phyloP scores from a whole-genome alignment of 23 tunicate genomes.

The Trididemnum nubilum region DNA sequence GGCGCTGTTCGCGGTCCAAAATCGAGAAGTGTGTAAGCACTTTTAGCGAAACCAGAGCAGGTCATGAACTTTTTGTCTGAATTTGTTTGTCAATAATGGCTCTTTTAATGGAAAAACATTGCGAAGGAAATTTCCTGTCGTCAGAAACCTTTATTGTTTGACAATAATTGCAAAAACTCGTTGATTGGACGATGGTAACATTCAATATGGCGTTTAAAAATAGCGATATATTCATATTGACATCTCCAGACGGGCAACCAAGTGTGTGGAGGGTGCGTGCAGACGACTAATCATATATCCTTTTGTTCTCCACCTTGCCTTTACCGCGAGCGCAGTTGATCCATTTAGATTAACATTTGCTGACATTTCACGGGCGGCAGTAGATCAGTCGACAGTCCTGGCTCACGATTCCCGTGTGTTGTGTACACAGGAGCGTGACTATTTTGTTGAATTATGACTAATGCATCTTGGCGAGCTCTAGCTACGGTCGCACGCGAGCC shows the following conservation, averaged over 20 bases:
- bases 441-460: constrained; percentile 29
- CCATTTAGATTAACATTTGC: neutral
- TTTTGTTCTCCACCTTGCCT: neutral
- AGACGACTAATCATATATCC: neutral
- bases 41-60: neutral
- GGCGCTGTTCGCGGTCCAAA: neutral
- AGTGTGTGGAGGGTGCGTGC: neutral
- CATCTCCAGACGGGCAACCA: neutral
- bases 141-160: neutral
- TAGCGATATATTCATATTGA: too few relatives aligned
- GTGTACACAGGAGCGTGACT: constrained; percentile 26
- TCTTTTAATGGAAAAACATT: neutral
- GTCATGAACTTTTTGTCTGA: neutral
- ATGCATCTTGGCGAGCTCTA: constrained; percentile 33
- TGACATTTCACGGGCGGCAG: constrained; percentile 27
- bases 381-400: constrained; percentile 14
- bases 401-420: constrained; percentile 27
- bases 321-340: neutral
- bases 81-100: neutral
- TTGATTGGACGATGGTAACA: too few relatives aligned
- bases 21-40: neutral
- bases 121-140: neutral
- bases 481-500: constrained; percentile 25
- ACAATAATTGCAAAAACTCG: too few relatives aligned
- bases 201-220: too few relatives aligned